These are phyloP conservation scores for Spisula subtruncata DNA, from an alignment of 2,888 invertebrate species.

Conservation along the genomic window DNA sequence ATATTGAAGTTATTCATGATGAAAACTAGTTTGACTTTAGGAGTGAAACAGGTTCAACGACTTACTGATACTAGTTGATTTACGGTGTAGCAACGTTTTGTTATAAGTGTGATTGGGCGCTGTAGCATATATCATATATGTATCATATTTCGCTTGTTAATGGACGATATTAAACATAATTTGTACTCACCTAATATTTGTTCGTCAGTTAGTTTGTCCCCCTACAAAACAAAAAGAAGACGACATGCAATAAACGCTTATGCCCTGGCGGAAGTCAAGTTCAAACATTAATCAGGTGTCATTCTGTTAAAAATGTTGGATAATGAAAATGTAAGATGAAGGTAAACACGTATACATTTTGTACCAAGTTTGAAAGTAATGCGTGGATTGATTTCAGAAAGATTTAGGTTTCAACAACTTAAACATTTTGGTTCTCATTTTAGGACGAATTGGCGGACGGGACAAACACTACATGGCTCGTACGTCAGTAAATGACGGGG, in stretches of 20 bases:
- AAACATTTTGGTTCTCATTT: too few species aligned
- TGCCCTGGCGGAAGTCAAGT: too few species aligned
- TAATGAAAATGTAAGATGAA: not conserved
- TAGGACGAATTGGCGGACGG: too few species aligned
- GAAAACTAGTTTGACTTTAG: too few species aligned
- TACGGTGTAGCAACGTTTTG: not conserved
- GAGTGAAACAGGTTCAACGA: too few species aligned
- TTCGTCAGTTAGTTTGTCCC: constrained; percentile 51
- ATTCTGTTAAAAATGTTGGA: not conserved
- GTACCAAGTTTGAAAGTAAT: not conserved
- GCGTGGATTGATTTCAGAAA: not conserved
- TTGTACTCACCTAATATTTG: constrained; percentile 53
- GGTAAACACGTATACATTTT: not conserved
- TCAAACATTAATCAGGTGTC: not conserved
- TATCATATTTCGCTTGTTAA: too few species aligned
- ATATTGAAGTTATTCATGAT: too few species aligned
- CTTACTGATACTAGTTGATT: not conserved
- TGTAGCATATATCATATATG: too few species aligned
- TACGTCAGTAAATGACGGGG: too few species aligned
- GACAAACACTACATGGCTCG: too few species aligned
- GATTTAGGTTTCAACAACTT: not conserved
- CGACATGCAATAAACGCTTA: not conserved
- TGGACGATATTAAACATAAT: not conserved
- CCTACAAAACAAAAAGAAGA: constrained; percentile 49
- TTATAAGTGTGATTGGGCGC: too few species aligned